phyloP scores from a whole-genome alignment of 2,888 invertebrate species.

The Acronicta psi region DNA sequence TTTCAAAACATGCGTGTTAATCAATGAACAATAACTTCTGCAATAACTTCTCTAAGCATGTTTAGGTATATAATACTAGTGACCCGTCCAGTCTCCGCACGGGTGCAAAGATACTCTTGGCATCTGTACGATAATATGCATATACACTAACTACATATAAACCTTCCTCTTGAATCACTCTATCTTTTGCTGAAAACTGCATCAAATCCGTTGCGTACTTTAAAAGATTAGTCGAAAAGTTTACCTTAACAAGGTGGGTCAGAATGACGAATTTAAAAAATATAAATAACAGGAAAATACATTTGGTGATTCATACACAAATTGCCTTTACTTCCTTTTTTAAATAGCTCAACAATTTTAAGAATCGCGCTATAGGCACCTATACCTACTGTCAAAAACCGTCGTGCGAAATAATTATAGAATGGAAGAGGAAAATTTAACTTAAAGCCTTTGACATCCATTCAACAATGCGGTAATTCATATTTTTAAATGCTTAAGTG shows the following conservation, averaged over 20 bases:
- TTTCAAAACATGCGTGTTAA: background rate
- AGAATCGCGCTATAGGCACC: conserved; percentile 14
- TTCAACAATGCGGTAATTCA: conserved; percentile 13
- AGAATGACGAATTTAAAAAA: conserved; percentile 39
- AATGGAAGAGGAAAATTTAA: background rate
- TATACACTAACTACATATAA: too few species aligned
- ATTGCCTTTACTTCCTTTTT: conserved; percentile 13
- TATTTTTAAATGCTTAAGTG: background rate
- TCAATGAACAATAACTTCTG: background rate
- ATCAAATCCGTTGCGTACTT: too few species aligned
- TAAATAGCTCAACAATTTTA: conserved; percentile 27
- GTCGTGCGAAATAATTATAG: conserved; percentile 19
- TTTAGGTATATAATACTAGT: too few species aligned
- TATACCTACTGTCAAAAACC: conserved; percentile 3
- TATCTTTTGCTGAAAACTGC: too few species aligned
- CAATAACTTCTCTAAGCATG: too few species aligned
- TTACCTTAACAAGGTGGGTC: conserved; percentile 30
- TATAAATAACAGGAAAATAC: conserved; percentile 31
- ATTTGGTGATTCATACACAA: conserved; percentile 42
- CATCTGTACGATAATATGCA: too few species aligned
- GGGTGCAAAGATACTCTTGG: too few species aligned
- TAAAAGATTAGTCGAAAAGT: conserved; percentile 1
- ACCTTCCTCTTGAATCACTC: too few species aligned
- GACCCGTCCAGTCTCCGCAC: too few species aligned
- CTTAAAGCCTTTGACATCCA: background rate